phyloP scores from a whole-genome alignment of 2,113 vertebrate genomes.

The Euleptes europaea region DNA sequence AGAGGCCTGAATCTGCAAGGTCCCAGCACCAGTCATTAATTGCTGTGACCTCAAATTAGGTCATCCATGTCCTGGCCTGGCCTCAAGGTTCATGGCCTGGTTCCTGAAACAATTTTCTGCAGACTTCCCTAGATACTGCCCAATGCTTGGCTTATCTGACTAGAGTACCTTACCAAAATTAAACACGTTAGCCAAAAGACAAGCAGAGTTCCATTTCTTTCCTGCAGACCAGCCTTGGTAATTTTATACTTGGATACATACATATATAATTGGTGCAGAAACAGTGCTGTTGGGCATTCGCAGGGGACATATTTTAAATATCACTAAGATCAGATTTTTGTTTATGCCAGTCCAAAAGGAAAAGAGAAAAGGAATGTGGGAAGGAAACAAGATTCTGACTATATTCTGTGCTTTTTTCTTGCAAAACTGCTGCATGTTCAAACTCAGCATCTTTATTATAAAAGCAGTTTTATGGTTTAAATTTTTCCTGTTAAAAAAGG shows the following conservation, averaged over 20 bases:
- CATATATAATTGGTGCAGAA: background rate
- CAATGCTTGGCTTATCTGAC: background rate
- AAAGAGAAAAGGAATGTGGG: constrained; percentile 18
- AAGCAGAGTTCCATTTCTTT: background rate
- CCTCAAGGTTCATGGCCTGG: background rate
- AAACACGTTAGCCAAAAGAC: fast-evolving
- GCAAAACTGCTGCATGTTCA: constrained; percentile 27
- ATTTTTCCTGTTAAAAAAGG: background rate
- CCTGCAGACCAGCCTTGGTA: background rate
- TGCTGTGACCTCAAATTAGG: background rate
- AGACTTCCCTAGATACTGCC: background rate
- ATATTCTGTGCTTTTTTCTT: constrained; percentile 41
- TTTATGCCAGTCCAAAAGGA: constrained; percentile 38
- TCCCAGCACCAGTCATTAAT: background rate
- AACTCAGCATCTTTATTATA: background rate
- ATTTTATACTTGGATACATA: background rate
- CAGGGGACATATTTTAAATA: constrained; percentile 53
- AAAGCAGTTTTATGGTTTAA: constrained; percentile 13
- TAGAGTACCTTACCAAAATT: background rate
- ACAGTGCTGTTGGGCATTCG: constrained; percentile 21
- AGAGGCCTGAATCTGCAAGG: background rate
- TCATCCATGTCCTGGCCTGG: background rate
- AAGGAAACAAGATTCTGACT: background rate
- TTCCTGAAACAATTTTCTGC: background rate
- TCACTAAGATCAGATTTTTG: constrained; percentile 49